Conservation (phyloP, 2,113 vertebrate genomes). For the Gobio gobio region DNA sequence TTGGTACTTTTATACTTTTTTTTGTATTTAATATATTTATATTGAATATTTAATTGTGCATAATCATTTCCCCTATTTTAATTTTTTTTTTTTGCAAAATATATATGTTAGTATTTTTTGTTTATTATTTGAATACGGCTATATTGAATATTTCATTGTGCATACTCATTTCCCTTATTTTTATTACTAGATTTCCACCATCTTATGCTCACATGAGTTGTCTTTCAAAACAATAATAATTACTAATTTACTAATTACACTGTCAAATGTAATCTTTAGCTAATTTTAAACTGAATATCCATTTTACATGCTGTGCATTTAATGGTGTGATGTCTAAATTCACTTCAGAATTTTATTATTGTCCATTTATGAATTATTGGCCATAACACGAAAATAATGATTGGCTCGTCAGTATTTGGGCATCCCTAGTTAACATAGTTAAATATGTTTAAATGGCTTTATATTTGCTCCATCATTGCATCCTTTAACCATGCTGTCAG, state of each 20-base stretch:
- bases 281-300: no score
- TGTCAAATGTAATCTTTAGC: neutral
- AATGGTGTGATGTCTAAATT: no score
- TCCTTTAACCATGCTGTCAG: constrained; percentile 26
- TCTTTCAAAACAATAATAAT: neutral
- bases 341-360: no score
- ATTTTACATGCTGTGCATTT: no score
- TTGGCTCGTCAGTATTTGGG: neutral
- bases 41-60: neutral
- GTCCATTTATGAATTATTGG: neutral
- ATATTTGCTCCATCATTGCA: constrained; percentile 34
- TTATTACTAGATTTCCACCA: neutral
- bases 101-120: no score
- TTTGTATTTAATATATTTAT: neutral
- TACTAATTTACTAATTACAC: neutral
- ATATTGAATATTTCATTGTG: neutral
- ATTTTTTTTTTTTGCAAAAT: neutral
- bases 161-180: neutral
- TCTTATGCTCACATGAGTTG: neutral
- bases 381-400: neutral
- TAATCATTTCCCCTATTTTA: neutral
- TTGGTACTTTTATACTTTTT: neutral
- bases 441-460: neutral
- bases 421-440: neutral
- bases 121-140: neutral